Percentiles rank a stretch among this genome's conserved stretches.
Evolutionary conservation across 2,797 vertebrate species (phyloP).

Genomic region (Enoplosus armatus): DNA sequence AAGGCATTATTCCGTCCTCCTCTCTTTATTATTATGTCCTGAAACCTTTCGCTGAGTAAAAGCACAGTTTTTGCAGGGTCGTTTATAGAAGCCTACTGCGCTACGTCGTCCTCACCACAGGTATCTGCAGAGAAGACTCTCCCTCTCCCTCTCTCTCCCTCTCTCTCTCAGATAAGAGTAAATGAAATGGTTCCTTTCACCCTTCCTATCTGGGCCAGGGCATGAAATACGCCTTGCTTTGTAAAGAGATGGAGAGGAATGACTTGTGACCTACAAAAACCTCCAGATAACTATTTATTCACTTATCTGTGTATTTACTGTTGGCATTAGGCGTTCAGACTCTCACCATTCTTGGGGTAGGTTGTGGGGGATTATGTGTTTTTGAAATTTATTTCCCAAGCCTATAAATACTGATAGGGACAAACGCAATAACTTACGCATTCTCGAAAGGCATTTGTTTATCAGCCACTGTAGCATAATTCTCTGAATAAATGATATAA

Average conservation of each 20-base stretch:
- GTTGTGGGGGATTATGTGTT: slow-evolving; percentile 74
- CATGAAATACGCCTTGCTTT: slow-evolving; percentile 82
- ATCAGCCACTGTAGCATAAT: slow-evolving; percentile 51
- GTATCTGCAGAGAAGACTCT: slow-evolving; percentile 71
- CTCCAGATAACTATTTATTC: slow-evolving; percentile 84
- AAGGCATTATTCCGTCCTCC: slow-evolving; percentile 60
- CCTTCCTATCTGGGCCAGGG: slow-evolving; percentile 81
- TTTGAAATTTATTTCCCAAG: slow-evolving; percentile 75
- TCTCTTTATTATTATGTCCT: slow-evolving; percentile 71
- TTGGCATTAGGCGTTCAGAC: slow-evolving; percentile 74
- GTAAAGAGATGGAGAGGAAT: slow-evolving; percentile 82
- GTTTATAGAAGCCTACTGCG: slow-evolving; percentile 68
- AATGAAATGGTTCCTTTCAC: slow-evolving; percentile 84
- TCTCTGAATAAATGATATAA: slow-evolving; percentile 47
- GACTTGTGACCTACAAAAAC: slow-evolving; percentile 84
- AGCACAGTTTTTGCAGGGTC: slow-evolving; percentile 61
- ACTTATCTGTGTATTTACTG: slow-evolving; percentile 85
- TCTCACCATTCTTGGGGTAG: slow-evolving; percentile 69
- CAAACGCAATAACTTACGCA: slow-evolving; percentile 53
- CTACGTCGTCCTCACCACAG: slow-evolving; percentile 67
- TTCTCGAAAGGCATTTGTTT: slow-evolving; percentile 73
- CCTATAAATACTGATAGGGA: slow-evolving; percentile 72
- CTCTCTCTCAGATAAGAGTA: slow-evolving; percentile 80
- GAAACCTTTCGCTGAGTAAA: slow-evolving; percentile 70
- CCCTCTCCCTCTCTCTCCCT: slow-evolving; percentile 33